These are phyloP conservation scores for Turnix velox DNA, from an alignment of 2,113 vertebrate genomes.

Conservation along the genomic window DNA sequence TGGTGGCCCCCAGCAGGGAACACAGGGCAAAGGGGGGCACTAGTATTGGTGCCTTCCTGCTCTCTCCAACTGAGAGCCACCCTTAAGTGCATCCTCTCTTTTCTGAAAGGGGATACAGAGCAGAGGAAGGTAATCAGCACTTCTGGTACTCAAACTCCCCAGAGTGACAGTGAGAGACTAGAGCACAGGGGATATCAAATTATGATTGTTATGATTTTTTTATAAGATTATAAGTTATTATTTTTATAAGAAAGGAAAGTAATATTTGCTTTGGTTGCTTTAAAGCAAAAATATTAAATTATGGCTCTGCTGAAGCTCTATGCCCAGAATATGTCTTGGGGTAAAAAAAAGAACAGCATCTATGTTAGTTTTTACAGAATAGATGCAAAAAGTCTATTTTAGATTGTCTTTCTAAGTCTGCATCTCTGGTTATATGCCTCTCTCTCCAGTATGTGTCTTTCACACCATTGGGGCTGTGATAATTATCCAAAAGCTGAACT, in stretches of 20 bases:
- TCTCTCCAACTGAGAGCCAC: background rate
- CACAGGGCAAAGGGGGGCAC: background rate
- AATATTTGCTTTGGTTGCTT: background rate
- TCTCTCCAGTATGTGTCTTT: background rate
- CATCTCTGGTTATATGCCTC: background rate
- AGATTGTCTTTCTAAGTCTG: background rate
- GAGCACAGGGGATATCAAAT: background rate
- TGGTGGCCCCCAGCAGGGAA: background rate
- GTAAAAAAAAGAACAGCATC: background rate
- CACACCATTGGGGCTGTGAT: background rate
- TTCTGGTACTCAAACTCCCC: background rate
- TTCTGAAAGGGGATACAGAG: background rate
- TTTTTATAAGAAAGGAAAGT: background rate
- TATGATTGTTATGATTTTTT: background rate
- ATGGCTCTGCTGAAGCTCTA: background rate
- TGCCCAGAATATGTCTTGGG: background rate
- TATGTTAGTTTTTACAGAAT: background rate
- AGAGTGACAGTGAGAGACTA: background rate
- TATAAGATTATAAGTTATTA: too few species aligned
- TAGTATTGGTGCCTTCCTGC: background rate
- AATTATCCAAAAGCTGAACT: background rate
- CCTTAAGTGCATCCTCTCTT: background rate
- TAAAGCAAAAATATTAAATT: background rate
- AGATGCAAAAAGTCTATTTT: background rate
- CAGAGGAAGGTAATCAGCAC: background rate